Conservation (phyloP, 1,140 invertebrate species). For the Lerema accius region DNA sequence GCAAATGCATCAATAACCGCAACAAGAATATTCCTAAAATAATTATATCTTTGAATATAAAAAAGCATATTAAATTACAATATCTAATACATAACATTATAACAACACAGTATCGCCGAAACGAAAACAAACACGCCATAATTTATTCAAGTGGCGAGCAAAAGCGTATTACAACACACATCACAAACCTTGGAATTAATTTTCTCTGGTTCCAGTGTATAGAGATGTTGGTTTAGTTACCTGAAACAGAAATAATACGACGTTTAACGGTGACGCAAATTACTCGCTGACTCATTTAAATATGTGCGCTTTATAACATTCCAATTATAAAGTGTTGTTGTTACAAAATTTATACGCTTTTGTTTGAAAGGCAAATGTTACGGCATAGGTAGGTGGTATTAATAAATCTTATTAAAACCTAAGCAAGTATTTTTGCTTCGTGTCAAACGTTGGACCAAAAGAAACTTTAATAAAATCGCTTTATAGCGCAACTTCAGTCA, state of each 20-base stretch:
- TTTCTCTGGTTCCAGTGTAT: conserved; percentile 36
- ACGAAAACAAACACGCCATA: conserved; percentile 43
- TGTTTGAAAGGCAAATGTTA: neutral
- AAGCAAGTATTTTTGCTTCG: too few relatives aligned
- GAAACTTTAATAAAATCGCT: too few relatives aligned
- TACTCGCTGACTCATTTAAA: conserved; percentile 17
- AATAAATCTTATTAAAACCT: too few relatives aligned
- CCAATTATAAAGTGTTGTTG: neutral
- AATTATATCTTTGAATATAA: conserved; percentile 7
- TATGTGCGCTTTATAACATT: conserved; percentile 19
- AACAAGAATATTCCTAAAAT: conserved; percentile 4
- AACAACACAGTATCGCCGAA: conserved; percentile 3
- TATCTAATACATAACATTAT: neutral
- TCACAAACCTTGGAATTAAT: conserved; percentile 55
- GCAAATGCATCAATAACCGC: conserved; percentile 5
- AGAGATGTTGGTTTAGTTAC: conserved; percentile 52
- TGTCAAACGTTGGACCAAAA: too few relatives aligned
- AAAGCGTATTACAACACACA: conserved; percentile 35
- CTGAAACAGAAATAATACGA: conserved; percentile 57
- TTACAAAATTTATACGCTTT: neutral
- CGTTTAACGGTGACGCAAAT: conserved; percentile 25
- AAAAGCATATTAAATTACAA: neutral
- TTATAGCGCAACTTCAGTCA: too few relatives aligned
- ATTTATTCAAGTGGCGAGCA: conserved; percentile 58
- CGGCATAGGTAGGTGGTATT: too few relatives aligned